phyloP scores from a whole-genome alignment of 2,797 vertebrate species.

The Hoplostethus atlanticus region DNA sequence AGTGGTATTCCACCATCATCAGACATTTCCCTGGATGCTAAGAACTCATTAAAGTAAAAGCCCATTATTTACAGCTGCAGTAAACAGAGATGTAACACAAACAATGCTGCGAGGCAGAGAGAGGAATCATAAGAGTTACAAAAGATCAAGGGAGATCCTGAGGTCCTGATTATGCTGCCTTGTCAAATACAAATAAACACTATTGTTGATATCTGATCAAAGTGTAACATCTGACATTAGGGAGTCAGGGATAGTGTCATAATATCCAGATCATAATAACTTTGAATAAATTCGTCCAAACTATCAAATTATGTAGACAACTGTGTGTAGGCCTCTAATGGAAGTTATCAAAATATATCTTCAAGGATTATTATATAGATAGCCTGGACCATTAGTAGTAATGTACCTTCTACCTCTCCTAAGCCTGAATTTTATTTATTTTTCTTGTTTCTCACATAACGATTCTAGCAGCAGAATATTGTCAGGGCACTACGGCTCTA shows the following conservation, averaged over 20 bases:
- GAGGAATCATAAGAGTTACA: background rate
- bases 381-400: background rate
- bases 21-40: background rate
- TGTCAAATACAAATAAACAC: conserved; percentile 10
- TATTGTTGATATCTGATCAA: conserved; percentile 10
- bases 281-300: background rate
- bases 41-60: conserved; percentile 38
- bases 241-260: background rate
- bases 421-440: background rate
- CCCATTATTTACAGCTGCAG: background rate
- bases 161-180: background rate
- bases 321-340: background rate
- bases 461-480: background rate
- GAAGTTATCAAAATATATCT: background rate
- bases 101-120: background rate
- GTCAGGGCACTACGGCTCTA: background rate
- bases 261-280: background rate
- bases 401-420: background rate
- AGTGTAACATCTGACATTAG: background rate
- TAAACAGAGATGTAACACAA: conserved; percentile 34
- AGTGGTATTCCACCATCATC: conserved; percentile 8
- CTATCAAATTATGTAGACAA: background rate
- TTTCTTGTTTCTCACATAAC: background rate
- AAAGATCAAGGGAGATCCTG: conserved; percentile 19
- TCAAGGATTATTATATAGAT: background rate